These are phyloP conservation scores for Ptilonorhynchus violaceus DNA, from an alignment of 2,113 vertebrate species.

Conservation along the genomic window DNA sequence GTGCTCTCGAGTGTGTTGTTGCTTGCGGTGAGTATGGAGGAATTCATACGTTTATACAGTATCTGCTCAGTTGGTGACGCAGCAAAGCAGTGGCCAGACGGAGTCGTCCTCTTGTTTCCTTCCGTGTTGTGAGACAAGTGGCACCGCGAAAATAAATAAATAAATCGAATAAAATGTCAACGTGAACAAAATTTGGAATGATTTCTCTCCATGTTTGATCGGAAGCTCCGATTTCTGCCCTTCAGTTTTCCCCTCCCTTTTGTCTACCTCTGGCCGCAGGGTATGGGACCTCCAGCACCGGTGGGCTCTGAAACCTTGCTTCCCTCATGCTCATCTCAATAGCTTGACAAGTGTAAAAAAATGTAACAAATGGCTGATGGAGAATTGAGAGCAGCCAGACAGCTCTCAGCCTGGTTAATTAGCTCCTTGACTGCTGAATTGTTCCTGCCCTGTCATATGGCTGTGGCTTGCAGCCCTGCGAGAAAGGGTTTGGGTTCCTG, in stretches of 20 bases:
- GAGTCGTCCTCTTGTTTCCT: neutral
- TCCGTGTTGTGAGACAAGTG: neutral
- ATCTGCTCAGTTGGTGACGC: neutral
- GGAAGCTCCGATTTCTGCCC: neutral
- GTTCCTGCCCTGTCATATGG: constrained; percentile 7
- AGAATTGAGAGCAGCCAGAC: constrained; percentile 61
- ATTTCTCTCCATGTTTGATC: neutral
- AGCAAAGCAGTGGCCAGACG: neutral
- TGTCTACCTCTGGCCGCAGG: neutral
- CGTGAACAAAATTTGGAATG: neutral
- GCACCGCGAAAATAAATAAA: neutral
- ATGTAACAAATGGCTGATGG: constrained; percentile 64
- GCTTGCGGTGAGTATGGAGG: neutral
- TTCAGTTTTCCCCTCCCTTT: neutral
- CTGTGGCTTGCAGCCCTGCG: constrained; percentile 12
- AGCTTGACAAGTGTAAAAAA: constrained; percentile 66
- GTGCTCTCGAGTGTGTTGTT: neutral
- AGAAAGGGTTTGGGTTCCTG: constrained; percentile 39
- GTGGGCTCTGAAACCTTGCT: neutral
- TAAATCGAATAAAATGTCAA: neutral
- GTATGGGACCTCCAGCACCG: neutral
- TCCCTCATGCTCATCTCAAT: neutral
- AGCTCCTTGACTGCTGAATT: constrained; percentile 64
- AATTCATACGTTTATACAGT: neutral
- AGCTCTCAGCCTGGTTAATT: constrained; percentile 58